Evolutionary conservation across 2,888 invertebrate species (phyloP).

Genomic region (Eulithis testata): DNA sequence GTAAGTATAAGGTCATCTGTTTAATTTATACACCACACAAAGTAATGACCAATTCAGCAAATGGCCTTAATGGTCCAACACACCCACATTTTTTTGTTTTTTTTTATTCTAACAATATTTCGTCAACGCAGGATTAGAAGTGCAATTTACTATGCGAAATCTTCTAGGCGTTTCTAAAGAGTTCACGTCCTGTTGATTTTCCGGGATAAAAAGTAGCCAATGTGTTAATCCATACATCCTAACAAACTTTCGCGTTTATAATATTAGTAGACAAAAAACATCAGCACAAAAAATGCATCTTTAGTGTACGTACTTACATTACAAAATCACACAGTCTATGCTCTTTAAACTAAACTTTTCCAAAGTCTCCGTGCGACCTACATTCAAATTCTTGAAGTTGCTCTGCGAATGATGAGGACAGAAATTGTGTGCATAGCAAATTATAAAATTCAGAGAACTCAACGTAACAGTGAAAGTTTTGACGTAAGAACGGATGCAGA

Average conservation of each 20-base stretch:
- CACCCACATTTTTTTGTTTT: slow-evolving; percentile 13
- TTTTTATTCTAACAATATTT: slow-evolving; percentile 6
- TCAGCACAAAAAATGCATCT: no score
- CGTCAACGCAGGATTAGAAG: no score
- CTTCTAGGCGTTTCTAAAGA: no score
- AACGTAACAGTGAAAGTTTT: slow-evolving; percentile 65
- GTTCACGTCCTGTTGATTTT: no score
- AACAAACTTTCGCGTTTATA: no score
- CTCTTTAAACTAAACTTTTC: no score
- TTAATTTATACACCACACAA: slow-evolving; percentile 15
- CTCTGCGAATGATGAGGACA: slow-evolving; percentile 38
- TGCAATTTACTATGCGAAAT: no score
- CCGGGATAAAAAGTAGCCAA: no score
- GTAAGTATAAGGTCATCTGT: slow-evolving; percentile 34
- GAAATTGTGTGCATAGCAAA: slow-evolving; percentile 45
- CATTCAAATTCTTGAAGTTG: slow-evolving; percentile 34
- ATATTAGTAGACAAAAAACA: no score
- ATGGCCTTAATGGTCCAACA: slow-evolving; percentile 15
- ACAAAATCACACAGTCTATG: no score
- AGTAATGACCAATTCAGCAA: slow-evolving; percentile 13
- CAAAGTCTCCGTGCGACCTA: slow-evolving; percentile 41
- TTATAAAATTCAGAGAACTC: slow-evolving; percentile 57
- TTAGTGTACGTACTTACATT: no score
- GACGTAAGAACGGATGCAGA: slow-evolving; percentile 47
- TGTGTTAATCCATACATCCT: no score